phyloP scores from a whole-genome alignment of 1,140 invertebrate genomes.

The Caenorhabditis inopinata region DNA sequence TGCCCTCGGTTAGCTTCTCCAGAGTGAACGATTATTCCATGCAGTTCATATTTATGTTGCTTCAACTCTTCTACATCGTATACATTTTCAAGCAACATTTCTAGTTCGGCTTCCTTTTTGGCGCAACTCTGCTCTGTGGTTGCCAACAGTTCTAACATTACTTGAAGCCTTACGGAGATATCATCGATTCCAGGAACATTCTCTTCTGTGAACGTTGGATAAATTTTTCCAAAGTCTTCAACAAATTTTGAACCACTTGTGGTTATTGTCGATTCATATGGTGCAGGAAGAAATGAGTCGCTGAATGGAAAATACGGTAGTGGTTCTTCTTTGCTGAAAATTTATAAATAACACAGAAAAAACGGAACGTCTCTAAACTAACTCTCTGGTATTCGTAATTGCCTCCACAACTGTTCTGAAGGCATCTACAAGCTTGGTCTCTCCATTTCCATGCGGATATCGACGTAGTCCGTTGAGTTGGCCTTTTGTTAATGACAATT shows the following conservation, averaged over 20 bases:
- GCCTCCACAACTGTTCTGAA: neutral
- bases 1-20: conserved; percentile 19
- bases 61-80: neutral
- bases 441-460: neutral
- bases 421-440: neutral
- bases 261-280: too few relatives aligned
- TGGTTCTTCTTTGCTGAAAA: too few relatives aligned
- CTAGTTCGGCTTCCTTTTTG: neutral
- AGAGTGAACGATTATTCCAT: neutral
- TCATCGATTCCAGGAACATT: too few relatives aligned
- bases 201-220: too few relatives aligned
- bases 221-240: too few relatives aligned
- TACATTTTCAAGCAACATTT: neutral
- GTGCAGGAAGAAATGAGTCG: too few relatives aligned
- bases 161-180: too few relatives aligned
- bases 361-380: neutral
- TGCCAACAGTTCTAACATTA: too few relatives aligned
- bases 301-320: too few relatives aligned
- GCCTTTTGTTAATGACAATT: neutral
- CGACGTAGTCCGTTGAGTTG: neutral
- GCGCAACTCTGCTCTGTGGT: too few relatives aligned
- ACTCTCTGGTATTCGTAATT: neutral
- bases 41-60: neutral
- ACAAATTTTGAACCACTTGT: too few relatives aligned
- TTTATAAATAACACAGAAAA: neutral